Evolutionary conservation across 1,140 invertebrate species (phyloP).

Genomic region (Aphidius ervi): DNA sequence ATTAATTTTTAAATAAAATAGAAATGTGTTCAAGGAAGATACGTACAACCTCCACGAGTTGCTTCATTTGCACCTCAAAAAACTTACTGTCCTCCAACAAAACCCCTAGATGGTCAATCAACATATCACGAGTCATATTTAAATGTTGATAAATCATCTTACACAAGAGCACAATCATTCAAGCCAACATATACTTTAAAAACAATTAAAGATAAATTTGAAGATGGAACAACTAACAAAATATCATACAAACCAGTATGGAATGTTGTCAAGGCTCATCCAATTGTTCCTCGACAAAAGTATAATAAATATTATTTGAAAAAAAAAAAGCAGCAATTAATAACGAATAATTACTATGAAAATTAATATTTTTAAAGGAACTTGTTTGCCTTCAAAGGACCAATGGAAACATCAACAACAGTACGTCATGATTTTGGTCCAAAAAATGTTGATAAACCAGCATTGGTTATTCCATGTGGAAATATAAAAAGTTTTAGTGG

Average conservation of each 20-base stretch:
- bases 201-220: conserved; percentile 36
- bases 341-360: not conserved
- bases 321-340: not conserved
- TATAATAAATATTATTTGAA: conserved; percentile 15
- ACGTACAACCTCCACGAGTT: conserved; percentile 58
- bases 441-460: conserved; percentile 54
- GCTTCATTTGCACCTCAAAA: conserved; percentile 53
- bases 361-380: too few relatives aligned
- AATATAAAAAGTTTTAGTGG: conserved; percentile 47
- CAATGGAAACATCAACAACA: conserved; percentile 66
- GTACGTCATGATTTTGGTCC: conserved; percentile 64
- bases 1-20: too few relatives aligned
- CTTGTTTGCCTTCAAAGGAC: conserved; percentile 39
- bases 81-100: conserved; percentile 50
- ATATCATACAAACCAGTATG: conserved; percentile 39
- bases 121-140: conserved; percentile 59
- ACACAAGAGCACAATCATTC: conserved; percentile 37
- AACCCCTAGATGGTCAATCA: conserved; percentile 53
- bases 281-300: conserved; percentile 39
- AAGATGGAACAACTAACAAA: conserved; percentile 38
- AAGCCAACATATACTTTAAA: conserved; percentile 40
- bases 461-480: conserved; percentile 44
- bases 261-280: conserved; percentile 33
- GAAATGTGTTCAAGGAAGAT: conserved; percentile 37
- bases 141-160: conserved; percentile 31